Base-by-base conservation (phyloP, 2,888 invertebrate species). In the Callyntrura guangdongensis region DNA sequence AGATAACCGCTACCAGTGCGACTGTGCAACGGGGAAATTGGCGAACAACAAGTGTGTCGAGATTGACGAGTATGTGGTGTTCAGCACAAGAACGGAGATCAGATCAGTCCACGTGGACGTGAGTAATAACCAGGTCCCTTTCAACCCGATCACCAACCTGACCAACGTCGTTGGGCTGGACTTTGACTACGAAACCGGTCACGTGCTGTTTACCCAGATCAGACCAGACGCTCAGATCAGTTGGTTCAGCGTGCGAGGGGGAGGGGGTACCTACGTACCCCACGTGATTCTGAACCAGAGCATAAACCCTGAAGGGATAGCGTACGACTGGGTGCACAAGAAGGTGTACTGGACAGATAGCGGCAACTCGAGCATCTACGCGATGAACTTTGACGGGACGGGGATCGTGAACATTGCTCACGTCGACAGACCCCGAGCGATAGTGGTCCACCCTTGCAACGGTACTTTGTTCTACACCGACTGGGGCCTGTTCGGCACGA, bases 341-440 rank as follows among this genome's bases (percentile, higher is more conserved):
- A 99, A 99, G 95, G 89, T 99, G 56, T 99, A 99, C 95, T 99
- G 99, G 99, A 98, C 99, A 0, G 99, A 99, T 94, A 98, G 98
- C 45, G 97, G 98, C 0, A 98, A 99, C 94, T 98, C 98, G 94
- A 98, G 98, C 12, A 98, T 99, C 87, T 99, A 98, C 94, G 98
- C 99, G 0, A 98, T 99, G 98, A 98, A 99, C 94, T 95, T 98
- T 25, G 98, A 98, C 94, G 98, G 98, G 0, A 96, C 97, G 0
- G 97, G 98, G 94, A 95, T 98, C 77, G 98, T 98, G 0, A 98
- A 98, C 97, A 98, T 99, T 88, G 97, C 98, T 0, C 96, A 98
- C 94, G 99, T 99, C 0, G 98, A 99, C 95, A 96, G 99, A 89
- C 99, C 99, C 0, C 95, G 99, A 94, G 99, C 99, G 0, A 98